These are phyloP conservation scores for Parasteatoda tepidariorum DNA, from an alignment of 1,140 invertebrate genomes.

Conservation along the genomic window DNA sequence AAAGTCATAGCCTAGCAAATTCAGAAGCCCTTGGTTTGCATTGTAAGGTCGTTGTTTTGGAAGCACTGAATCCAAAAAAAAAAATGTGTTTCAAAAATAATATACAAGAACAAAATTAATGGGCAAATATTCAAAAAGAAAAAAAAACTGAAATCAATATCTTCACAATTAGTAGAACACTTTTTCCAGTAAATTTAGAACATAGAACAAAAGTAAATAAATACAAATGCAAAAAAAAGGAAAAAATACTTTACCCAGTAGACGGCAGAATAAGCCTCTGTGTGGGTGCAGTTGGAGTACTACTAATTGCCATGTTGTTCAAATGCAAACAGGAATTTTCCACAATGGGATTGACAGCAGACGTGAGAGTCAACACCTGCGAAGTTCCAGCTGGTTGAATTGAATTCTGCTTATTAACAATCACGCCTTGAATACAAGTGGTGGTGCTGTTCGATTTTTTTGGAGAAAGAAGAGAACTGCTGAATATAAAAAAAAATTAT, in stretches of 20 bases:
- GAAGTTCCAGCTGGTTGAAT: not conserved
- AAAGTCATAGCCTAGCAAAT: too few species aligned
- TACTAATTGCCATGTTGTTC: constrained; percentile 15
- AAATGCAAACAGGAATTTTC: constrained; percentile 45
- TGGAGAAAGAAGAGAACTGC: constrained; percentile 4
- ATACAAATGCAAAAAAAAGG: not conserved
- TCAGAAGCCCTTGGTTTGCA: too few species aligned
- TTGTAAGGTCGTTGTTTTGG: too few species aligned
- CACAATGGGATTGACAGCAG: constrained; percentile 27
- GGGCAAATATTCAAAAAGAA: too few species aligned
- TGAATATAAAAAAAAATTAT: not conserved
- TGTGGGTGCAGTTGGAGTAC: constrained; percentile 23
- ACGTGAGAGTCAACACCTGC: constrained; percentile 41
- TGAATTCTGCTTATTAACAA: constrained; percentile 41
- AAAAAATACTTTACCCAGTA: constrained; percentile 45
- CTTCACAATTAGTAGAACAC: too few species aligned
- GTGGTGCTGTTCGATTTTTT: constrained; percentile 30
- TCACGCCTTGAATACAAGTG: constrained; percentile 52
- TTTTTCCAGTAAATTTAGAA: too few species aligned
- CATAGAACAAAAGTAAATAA: too few species aligned
- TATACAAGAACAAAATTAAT: too few species aligned
- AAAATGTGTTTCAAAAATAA: too few species aligned
- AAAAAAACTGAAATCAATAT: too few species aligned
- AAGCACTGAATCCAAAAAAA: too few species aligned
- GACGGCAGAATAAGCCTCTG: constrained; percentile 53